Base-by-base conservation (phyloP, 2,888 invertebrate species). In the Rhogogaster chlorosoma region DNA sequence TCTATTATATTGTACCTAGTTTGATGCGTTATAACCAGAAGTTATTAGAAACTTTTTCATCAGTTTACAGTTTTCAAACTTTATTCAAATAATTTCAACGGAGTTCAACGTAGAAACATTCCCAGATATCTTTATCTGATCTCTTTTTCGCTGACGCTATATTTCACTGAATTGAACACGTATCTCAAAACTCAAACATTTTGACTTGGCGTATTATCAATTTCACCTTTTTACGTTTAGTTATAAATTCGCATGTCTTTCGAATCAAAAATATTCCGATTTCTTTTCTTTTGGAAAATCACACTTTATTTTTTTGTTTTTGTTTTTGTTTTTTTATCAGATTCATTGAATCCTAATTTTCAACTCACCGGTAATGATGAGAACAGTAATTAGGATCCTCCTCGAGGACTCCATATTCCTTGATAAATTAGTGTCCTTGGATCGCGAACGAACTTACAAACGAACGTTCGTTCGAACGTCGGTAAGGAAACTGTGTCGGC, bases 401-500 rank as follows among this genome's bases (percentile, higher is more conserved):
- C 36, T 32, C 36, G 36, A 61, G 9, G 61, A 80, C 22, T 26
- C 15, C 57, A 32, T 32, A 77, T 12, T 80, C 80, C 80, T 57
- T 80, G 61, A 26, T 36, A 12, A 22, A 36, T 80, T 22, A 22
- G n/a, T 36, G n/a, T 80, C 22, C 57, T 61, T 12, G 26, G n/a
- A 61, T 57, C 80, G 61, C 61, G 61, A 22, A 80, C 26, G 12
- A 78, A 78, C 77, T 77, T 22, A 36, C 22, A 36, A 80, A 57
- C 61, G 53, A 29, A 80, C 9, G 22, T 38, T 29, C 38, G 80
- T 12, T 80, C 36, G 57, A 22, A 61, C 82, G 67, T 73, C 64
- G 86, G 86, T 86, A 45, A 86, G 86, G 85, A 88, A 87, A 49
- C 88, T 89, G 86, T 89, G 90, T 91, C 91, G 89, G 91, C 91